These are phyloP conservation scores for Maccullochella peelii DNA, from an alignment of 2,113 vertebrate genomes.

Conservation along the genomic window DNA sequence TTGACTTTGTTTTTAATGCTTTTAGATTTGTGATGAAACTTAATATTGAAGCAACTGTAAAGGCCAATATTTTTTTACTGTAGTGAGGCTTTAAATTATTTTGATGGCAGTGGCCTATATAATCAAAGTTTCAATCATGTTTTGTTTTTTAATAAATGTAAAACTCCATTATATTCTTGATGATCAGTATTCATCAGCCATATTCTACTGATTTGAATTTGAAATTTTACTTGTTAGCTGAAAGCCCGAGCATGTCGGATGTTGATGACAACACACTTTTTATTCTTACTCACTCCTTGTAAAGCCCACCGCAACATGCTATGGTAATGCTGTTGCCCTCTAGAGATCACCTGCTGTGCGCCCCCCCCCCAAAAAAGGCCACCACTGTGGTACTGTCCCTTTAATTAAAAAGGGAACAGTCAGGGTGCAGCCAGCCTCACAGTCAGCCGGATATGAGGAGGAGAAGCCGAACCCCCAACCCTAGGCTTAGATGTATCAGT, in stretches of 20 bases:
- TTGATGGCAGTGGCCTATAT: background rate
- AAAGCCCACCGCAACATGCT: conserved; percentile 16
- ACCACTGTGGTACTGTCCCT: conserved; percentile 70
- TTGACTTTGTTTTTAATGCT: background rate
- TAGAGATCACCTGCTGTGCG: conserved; percentile 37
- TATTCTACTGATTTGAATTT: background rate
- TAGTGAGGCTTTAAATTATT: background rate
- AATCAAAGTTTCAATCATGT: background rate
- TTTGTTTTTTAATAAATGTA: background rate
- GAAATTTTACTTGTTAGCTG: conserved; percentile 9
- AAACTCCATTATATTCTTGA: background rate
- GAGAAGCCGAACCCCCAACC: conserved; percentile 73
- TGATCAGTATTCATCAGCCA: background rate
- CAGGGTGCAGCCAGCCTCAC: conserved; percentile 77
- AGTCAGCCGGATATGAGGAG: conserved; percentile 82
- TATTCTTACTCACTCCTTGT: conserved; percentile 34
- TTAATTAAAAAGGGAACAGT: conserved; percentile 83
- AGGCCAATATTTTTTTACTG: background rate
- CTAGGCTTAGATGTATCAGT: conserved; percentile 82
- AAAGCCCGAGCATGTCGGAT: background rate
- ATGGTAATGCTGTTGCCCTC: conserved; percentile 46
- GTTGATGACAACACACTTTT: conserved; percentile 22
- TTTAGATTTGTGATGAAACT: background rate
- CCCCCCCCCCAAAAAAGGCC: conserved; percentile 45
- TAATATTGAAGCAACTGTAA: background rate